These are phyloP conservation scores for Carettochelys insculpta DNA, from an alignment of 2,113 vertebrate genomes.

Conservation along the genomic window DNA sequence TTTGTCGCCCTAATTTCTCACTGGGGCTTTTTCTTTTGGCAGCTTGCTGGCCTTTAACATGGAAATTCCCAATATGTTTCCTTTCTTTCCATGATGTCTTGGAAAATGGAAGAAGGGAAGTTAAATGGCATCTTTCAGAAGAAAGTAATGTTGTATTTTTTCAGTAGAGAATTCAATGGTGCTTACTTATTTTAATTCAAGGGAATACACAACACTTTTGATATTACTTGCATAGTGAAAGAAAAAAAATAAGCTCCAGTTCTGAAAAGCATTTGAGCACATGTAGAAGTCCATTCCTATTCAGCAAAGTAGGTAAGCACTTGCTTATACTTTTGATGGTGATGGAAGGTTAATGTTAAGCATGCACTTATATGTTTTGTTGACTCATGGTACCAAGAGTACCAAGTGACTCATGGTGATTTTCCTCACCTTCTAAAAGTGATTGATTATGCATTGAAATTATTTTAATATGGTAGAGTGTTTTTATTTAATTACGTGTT, in stretches of 20 bases:
- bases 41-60: neutral
- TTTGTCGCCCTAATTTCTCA: neutral
- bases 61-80: neutral
- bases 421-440: neutral
- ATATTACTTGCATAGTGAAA: rapidly evolving
- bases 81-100: rapidly evolving
- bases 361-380: neutral
- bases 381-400: neutral
- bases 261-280: neutral
- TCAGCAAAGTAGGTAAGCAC: neutral
- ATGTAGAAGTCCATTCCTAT: neutral
- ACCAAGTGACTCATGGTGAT: neutral
- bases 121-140: neutral
- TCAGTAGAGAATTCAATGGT: neutral
- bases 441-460: neutral
- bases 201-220: neutral
- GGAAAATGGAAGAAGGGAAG: rapidly evolving
- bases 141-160: neutral
- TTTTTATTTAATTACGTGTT: neutral
- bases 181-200: neutral
- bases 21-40: neutral
- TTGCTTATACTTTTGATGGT: neutral
- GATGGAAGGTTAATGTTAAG: neutral
- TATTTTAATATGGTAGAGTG: neutral
- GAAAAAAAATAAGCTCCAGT: neutral